These are phyloP conservation scores for Caenorhabditis sulstoni DNA, from an alignment of 2,888 invertebrate genomes.

Conservation along the genomic window DNA sequence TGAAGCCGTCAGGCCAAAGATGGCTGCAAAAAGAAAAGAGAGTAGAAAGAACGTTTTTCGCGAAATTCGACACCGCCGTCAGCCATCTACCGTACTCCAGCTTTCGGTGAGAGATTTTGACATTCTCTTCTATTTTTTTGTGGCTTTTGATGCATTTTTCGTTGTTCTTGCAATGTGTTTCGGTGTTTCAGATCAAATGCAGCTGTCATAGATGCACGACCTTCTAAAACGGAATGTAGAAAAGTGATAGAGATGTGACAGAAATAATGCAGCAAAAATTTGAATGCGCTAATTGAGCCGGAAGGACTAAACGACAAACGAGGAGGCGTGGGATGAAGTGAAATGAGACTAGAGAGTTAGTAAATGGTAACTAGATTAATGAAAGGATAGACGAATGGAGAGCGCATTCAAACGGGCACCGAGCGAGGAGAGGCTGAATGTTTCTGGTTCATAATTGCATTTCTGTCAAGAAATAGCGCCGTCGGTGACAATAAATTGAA, in stretches of 20 bases:
- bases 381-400: slow-evolving; percentile 6
- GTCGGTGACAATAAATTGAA: slow-evolving; percentile 24
- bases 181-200: slow-evolving; percentile 10
- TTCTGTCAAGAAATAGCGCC: slow-evolving; percentile 15
- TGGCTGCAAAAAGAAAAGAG: not conserved
- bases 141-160: slow-evolving; percentile 13
- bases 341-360: not conserved
- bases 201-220: slow-evolving; percentile 36
- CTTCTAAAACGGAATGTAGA: slow-evolving; percentile 26
- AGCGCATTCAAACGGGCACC: not conserved
- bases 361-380: slow-evolving; percentile 39
- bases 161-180: not conserved
- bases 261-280: slow-evolving; percentile 10
- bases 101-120: no score
- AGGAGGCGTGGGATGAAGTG: slow-evolving; percentile 14
- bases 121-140: not conserved
- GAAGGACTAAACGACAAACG: slow-evolving; percentile 2
- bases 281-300: slow-evolving; percentile 45
- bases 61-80: not conserved
- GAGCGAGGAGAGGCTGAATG: not conserved
- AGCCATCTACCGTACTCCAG: not conserved
- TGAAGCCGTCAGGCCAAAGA: no score
- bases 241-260: slow-evolving; percentile 40
- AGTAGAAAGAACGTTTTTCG: not conserved
- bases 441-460: slow-evolving; percentile 47